Base-by-base conservation (phyloP, 37 sponge, comb jelly and placozoan genomes). In the Lycopodina hypogea region DNA sequence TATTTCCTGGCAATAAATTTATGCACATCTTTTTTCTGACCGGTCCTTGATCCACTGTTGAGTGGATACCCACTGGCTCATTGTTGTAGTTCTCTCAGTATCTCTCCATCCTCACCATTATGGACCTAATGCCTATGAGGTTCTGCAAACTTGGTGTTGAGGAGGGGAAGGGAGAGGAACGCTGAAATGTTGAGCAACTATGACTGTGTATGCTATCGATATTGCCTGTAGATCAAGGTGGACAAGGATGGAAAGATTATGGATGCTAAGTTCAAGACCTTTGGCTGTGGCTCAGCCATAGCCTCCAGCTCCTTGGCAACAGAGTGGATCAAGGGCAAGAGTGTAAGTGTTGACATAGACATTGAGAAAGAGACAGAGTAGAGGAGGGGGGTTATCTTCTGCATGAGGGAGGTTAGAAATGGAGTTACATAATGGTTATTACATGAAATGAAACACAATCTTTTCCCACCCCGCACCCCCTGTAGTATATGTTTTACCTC, bases 281-380 rank as follows among this genome's bases (percentile, higher is more conserved):
- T 97, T 87, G 98, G 98, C 42, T 97, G 98, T 76, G 98, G 98
- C 14, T 97, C 98, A 34, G 98, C 98, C 50, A 97, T 97, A 56
- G 98, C 98, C 32, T 97, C 98, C 39, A 95, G 95, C 73, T 97
- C 98, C 0, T 87, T 97, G 22, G 98, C 98, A 26, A 97, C 98
- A 22, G 98, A 97, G 84, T 97, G 98, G 98, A 75, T 97, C 71
- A 97, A 97, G 56, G 98, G 98, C 69, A 89, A 85, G 73, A 70
- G 80, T 42, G 97, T 96, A 52, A 78, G 92, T 84, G 0, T 21
- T 12, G 17, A 8, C 42, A 56, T 56, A 28, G 14, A 12, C 23
- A 30, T 35, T 53, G n/a, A n/a, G n/a, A n/a, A 38, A 24, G 22
- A 17, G 42, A 26, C 3, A 70, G 9, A 9, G 4, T 4, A 45